Evolutionary conservation across 2,888 invertebrate species (phyloP), one percentile per base, ranked within the genome.

Genomic region (Schizotus pectinicornis): DNA sequence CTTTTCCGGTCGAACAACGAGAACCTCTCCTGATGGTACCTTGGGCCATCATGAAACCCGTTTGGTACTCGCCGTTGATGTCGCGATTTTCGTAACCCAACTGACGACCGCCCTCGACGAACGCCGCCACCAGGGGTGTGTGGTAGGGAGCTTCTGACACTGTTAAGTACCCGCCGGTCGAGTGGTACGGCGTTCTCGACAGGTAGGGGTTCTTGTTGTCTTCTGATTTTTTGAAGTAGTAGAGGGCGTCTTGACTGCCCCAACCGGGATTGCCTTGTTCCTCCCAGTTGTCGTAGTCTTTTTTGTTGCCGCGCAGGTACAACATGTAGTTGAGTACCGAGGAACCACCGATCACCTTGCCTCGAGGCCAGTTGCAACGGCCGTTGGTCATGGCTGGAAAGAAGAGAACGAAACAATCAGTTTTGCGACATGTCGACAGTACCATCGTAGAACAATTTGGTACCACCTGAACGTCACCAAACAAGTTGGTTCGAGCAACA

Each of bases 281-380:
- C 73, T 95, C 94, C 97, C 97, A 97, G 0, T 82, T 81, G 74
- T 97, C 94, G 78, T 95, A 97, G 77, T 97, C 97, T 65, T 85
- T 87, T 67, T 87, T 89, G 76, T 96, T 95, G 0, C 96, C 97
- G 53, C 95, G 83, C 2, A 95, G 80, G 73, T 96, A 96, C 0
- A 95, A 81, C 95, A 96, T 95, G 78, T 93, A 94, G 78, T 96
- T 96, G 0, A 95, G 82, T 0, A 94, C 93, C 33, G 91, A 91
- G 8, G 91, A 91, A 0, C 96, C 96, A 0, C 96, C 96, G 1
- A 96, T 83, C 0, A 94, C 94, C 78, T 95, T 95, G 0, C 96
- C 95, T 12, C 97, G 83, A 0, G 94, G 94, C 94, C 94, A 94
- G 78, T 94, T 94, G 77, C 94, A 94, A 31, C 94, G 85, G 6